Evolutionary conservation across 1,140 invertebrate species (phyloP).

Genomic region (Pogonus chalceus): DNA sequence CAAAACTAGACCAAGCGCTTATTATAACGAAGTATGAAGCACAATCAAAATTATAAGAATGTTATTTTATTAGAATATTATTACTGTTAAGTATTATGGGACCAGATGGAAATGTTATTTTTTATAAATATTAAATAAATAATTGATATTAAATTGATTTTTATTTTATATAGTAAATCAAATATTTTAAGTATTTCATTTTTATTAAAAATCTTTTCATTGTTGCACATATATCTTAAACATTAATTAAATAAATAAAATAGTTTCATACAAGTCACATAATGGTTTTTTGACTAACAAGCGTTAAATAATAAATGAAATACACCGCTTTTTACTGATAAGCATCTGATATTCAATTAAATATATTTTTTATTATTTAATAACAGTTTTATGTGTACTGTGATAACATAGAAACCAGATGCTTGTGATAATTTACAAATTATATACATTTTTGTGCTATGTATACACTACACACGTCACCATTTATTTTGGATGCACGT

Average conservation of each 20-base stretch:
- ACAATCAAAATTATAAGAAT: background rate
- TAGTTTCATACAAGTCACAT: background rate
- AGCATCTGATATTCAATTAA: too few species aligned
- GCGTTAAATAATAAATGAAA: background rate
- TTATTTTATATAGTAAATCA: background rate
- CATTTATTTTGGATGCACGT: too few species aligned
- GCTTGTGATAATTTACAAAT: too few species aligned
- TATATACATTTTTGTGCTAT: too few species aligned
- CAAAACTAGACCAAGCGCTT: slow-evolving; percentile 52
- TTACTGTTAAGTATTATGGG: background rate
- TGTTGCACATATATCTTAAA: background rate
- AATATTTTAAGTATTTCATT: background rate
- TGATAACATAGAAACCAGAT: too few species aligned
- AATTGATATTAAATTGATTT: background rate
- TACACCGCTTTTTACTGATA: background rate
- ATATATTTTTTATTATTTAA: too few species aligned
- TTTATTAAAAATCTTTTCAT: background rate
- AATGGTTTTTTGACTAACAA: background rate
- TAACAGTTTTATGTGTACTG: too few species aligned
- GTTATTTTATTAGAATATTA: background rate
- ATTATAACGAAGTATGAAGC: background rate
- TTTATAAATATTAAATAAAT: background rate
- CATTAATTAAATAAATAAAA: background rate
- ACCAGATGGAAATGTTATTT: background rate
- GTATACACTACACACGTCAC: too few species aligned